Conservation (phyloP, 2,888 invertebrate species). For the Eucera pruinosa region DNA sequence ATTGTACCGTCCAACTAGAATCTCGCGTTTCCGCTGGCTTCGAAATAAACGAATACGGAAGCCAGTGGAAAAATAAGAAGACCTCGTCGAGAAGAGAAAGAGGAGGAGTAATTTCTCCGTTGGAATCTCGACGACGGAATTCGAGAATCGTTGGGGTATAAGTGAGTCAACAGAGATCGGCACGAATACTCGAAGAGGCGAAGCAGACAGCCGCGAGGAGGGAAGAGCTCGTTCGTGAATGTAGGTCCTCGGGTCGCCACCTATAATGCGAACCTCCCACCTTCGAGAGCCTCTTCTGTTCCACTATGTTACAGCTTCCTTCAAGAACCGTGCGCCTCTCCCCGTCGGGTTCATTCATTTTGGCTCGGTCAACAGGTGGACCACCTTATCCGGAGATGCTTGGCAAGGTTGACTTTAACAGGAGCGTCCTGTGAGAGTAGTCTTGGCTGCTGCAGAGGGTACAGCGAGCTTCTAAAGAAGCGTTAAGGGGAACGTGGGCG, state of each 20-base stretch:
- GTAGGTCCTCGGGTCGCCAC: slow-evolving; percentile 82
- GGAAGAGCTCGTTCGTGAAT: slow-evolving; percentile 70
- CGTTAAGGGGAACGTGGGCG: too few species aligned
- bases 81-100: background rate
- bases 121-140: slow-evolving; percentile 67
- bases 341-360: slow-evolving; percentile 62
- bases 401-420: slow-evolving; percentile 25
- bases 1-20: too few species aligned
- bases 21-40: too few species aligned
- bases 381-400: slow-evolving; percentile 53
- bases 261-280: slow-evolving; percentile 75
- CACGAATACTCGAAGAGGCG: slow-evolving; percentile 64
- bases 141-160: slow-evolving; percentile 63
- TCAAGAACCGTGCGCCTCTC: slow-evolving; percentile 52
- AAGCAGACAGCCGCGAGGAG: slow-evolving; percentile 28
- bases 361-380: slow-evolving; percentile 63
- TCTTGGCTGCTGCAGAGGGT: background rate
- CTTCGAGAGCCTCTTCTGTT: slow-evolving; percentile 46
- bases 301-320: slow-evolving; percentile 54
- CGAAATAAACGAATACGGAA: background rate
- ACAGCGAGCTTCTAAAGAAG: too few species aligned
- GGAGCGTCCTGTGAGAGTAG: slow-evolving; percentile 2
- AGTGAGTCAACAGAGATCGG: slow-evolving; percentile 57
- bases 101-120: slow-evolving; percentile 65
- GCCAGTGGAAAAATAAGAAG: background rate